Evolutionary conservation across 1,140 invertebrate genomes (phyloP).

Genomic region (Penaeus chinensis): DNA sequence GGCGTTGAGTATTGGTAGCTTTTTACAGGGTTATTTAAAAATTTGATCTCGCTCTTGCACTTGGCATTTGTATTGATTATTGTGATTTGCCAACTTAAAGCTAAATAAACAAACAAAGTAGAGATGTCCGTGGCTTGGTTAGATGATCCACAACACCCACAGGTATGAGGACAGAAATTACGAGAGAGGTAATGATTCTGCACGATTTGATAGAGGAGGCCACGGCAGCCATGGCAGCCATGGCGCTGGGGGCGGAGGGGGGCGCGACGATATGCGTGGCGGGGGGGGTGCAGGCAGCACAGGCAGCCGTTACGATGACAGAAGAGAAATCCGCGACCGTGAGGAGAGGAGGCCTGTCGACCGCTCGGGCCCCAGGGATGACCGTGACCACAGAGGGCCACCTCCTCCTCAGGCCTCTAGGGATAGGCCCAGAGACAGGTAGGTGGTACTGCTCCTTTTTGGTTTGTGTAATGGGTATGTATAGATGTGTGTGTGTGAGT

Average conservation of each 20-base stretch:
- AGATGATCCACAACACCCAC: no score
- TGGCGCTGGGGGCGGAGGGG: conserved; percentile 23
- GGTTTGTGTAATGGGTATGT: no score
- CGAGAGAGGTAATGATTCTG: conserved; percentile 31
- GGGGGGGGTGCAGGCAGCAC: conserved; percentile 4
- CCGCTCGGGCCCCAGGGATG: conserved; percentile 35
- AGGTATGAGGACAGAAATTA: conserved; percentile 37
- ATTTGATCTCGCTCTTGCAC: no score
- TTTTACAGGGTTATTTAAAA: not conserved
- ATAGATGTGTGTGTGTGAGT: no score
- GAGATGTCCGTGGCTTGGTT: no score
- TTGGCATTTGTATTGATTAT: no score
- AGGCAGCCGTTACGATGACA: conserved; percentile 37
- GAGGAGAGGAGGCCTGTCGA: conserved; percentile 39
- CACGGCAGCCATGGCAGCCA: conserved; percentile 19
- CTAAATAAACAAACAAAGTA: no score
- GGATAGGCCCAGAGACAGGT: conserved; percentile 46
- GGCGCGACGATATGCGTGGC: not conserved
- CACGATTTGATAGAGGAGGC: conserved; percentile 34
- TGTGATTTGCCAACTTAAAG: no score
- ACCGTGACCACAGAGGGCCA: conserved; percentile 32
- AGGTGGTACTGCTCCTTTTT: not conserved
- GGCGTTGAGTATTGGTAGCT: not conserved
- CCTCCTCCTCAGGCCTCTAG: conserved; percentile 37
- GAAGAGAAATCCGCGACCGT: conserved; percentile 33